Percentiles rank a stretch among this genome's conserved stretches.
Evolutionary conservation across 2,797 vertebrate species (phyloP).

Genomic region (Hapalemur alaotrensis): DNA sequence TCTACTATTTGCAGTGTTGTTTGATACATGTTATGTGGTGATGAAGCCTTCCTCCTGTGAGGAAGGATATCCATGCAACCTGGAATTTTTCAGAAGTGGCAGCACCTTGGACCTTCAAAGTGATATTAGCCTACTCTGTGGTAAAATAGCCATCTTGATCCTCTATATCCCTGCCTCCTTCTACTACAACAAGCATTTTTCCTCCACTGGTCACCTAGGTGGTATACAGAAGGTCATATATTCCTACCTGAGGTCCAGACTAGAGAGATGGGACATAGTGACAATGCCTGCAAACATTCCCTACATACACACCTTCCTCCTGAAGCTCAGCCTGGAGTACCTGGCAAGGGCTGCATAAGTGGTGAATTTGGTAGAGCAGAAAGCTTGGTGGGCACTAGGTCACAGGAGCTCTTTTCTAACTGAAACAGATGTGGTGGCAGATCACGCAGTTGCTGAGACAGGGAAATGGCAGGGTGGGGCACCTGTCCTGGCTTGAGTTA

Average conservation of each 20-base stretch:
- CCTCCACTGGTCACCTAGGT: background rate
- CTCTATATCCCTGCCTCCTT: constrained; percentile 1
- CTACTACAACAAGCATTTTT: background rate
- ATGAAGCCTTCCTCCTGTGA: background rate
- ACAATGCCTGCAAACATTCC: background rate
- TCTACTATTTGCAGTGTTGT: background rate
- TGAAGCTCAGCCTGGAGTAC: background rate
- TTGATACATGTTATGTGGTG: background rate
- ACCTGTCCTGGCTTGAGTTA: constrained; percentile 61
- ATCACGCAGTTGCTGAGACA: constrained; percentile 34
- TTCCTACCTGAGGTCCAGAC: background rate
- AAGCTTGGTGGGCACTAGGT: constrained; percentile 13
- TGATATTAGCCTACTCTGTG: background rate
- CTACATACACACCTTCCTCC: background rate
- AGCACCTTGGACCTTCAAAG: background rate
- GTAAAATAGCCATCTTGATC: background rate
- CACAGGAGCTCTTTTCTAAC: background rate
- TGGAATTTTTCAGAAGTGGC: background rate
- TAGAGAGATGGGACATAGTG: background rate
- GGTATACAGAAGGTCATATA: background rate
- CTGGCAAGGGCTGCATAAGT: background rate
- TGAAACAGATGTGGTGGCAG: constrained; percentile 57
- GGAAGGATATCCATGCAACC: background rate
- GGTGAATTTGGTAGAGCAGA: constrained; percentile 13
- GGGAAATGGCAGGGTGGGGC: constrained; percentile 42